Base-by-base conservation (phyloP, 2,113 vertebrate genomes). In the Agelaius phoeniceus region DNA sequence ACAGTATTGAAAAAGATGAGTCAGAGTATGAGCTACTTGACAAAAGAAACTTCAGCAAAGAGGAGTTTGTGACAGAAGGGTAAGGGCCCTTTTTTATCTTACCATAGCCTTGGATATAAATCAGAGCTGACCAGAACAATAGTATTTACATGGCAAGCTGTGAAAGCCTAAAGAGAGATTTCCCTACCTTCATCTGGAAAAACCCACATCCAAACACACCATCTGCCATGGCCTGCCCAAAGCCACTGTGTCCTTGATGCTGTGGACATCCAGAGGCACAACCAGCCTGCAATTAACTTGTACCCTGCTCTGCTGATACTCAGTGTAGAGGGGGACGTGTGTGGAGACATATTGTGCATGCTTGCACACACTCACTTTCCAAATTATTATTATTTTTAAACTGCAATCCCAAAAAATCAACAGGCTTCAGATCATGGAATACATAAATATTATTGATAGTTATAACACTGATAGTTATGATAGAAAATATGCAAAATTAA, bases 131-230 rank as follows among this genome's bases (percentile, higher is more conserved):
- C 90, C 6, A 4, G 82, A 90, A 97, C 74, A 93, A 95, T 88
- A 85, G 89, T 90, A 67, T 87, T 96, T 96, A 90, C 88, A 95
- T 65, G 91, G 92, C 96, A 97, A 97, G 96, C 96, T 97, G 96
- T 97, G 95, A 97, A 94, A 96, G 93, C 84, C 94, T 94, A 96
- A 97, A 96, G 80, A 95, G 91, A 95, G 94, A 96, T 93, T 96
- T 97, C 95, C 95, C 94, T 79, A 90, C 90, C 95, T 94, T 96
- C 95, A 96, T 96, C 96, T 96, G 87, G 81, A 97, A 94, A 95
- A 96, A 57, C 71, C 69, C 96, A 59, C 95, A 96, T 97, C 95
- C 95, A 97, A 97, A 95, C 93, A 65, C 87, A 5, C 97, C 96
- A 97, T 97, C 96, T 97, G 94, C 95, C 96, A 89, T 96, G 82